These are phyloP conservation scores for Ageneiosus marmoratus DNA, from an alignment of 2,113 vertebrate genomes.

Conservation along the genomic window DNA sequence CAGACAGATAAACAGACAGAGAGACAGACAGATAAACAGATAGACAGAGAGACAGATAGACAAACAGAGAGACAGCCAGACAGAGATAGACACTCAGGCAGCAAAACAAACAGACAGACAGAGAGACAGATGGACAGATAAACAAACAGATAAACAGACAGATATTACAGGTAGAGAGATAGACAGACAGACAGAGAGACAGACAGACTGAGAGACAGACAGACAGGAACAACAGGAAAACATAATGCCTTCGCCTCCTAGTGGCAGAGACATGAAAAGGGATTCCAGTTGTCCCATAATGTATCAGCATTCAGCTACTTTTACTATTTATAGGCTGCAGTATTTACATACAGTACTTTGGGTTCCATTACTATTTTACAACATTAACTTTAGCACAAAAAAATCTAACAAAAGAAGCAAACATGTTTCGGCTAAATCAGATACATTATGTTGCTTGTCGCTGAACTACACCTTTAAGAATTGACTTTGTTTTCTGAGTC, in stretches of 20 bases:
- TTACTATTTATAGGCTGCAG: neutral
- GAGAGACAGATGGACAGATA: no score
- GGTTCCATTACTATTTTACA: neutral
- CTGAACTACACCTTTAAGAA: neutral
- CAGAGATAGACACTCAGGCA: no score
- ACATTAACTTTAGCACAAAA: neutral
- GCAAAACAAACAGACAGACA: no score
- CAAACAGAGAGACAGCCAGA: no score
- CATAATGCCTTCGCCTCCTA: no score
- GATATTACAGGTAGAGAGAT: no score
- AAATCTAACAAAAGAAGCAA: neutral
- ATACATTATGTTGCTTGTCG: neutral
- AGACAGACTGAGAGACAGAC: neutral
- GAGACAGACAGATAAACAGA: no score
- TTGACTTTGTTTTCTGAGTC: neutral
- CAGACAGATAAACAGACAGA: no score
- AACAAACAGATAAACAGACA: no score
- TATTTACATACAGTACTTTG: neutral
- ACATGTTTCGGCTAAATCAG: neutral
- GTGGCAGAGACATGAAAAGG: neutral
- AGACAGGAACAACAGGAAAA: neutral
- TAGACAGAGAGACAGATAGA: no score
- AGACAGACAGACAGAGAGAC: no score
- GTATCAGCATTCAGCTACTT: neutral
- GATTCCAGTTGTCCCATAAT: neutral